Evolutionary conservation across 2,113 vertebrate genomes (phyloP).

Genomic region (Pleuronectes platessa): DNA sequence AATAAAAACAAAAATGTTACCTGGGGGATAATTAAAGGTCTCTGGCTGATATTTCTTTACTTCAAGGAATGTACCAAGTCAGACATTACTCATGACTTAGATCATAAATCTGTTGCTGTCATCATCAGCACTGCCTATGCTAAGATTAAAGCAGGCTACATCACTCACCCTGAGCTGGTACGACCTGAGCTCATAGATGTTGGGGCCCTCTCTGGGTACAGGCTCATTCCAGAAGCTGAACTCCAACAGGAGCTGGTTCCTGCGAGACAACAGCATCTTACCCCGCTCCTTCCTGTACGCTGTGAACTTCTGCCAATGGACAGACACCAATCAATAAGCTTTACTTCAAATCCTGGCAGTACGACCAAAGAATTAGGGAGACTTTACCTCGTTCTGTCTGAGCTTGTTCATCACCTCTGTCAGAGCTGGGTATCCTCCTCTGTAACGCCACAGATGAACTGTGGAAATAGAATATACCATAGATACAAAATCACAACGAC

Average conservation of each 20-base stretch:
- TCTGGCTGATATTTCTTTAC: no score
- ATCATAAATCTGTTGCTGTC: background rate
- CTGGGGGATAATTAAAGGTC: no score
- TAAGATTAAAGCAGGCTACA: background rate
- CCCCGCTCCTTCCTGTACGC: conserved; percentile 91
- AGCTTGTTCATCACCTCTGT: conserved; percentile 97
- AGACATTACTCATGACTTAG: background rate
- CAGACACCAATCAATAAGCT: conserved; percentile 30
- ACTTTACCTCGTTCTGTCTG: conserved; percentile 88
- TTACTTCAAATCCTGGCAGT: background rate
- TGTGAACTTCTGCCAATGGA: conserved; percentile 85
- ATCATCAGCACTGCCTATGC: background rate
- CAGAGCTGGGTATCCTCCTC: conserved; percentile 95
- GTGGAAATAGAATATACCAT: conserved; percentile 38
- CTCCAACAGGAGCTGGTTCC: conserved; percentile 93
- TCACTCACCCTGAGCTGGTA: conserved; percentile 92
- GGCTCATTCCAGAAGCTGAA: conserved; percentile 99
- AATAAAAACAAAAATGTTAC: no score
- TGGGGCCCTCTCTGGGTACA: conserved; percentile 89
- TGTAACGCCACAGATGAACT: conserved; percentile 97
- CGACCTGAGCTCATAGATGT: conserved; percentile 94
- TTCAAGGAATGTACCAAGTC: background rate
- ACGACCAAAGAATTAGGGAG: background rate
- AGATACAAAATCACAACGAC: background rate
- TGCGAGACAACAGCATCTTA: conserved; percentile 93